Conservation (phyloP, 1,140 invertebrate genomes). For the Orussus abietinus region DNA sequence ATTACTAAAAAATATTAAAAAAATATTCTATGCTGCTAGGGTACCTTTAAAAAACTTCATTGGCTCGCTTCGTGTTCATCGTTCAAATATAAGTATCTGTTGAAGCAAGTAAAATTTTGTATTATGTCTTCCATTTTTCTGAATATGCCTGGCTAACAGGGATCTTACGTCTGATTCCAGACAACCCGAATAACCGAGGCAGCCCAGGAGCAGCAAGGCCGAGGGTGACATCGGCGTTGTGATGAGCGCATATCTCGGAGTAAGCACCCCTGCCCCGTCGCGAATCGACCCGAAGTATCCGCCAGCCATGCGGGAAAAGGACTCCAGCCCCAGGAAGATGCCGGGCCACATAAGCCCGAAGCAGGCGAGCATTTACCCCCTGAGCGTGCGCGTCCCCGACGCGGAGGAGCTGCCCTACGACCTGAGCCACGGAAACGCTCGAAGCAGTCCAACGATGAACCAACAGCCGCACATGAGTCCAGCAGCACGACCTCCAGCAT, state of each 20-base stretch:
- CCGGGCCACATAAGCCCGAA: conserved; percentile 65
- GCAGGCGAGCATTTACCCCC: conserved; percentile 67
- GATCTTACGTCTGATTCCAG: no score
- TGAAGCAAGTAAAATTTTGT: no score
- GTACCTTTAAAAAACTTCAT: no score
- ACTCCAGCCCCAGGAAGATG: conserved; percentile 75
- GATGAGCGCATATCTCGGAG: conserved; percentile 51
- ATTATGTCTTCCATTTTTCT: no score
- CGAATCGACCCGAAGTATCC: conserved; percentile 45
- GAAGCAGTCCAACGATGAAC: conserved; percentile 28
- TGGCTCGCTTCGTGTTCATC: no score
- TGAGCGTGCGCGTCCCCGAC: conserved; percentile 57
- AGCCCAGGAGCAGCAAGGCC: conserved; percentile 13
- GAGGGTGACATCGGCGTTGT: conserved; percentile 43
- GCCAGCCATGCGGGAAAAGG: conserved; percentile 72
- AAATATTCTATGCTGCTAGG: no score
- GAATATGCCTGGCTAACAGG: no score
- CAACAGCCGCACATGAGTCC: conserved; percentile 55
- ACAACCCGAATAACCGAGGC: no score
- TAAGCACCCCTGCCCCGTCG: conserved; percentile 43
- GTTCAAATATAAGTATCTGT: no score
- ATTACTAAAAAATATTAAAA: no score
- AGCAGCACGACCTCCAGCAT: conserved; percentile 45
- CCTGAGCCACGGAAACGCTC: conserved; percentile 47
- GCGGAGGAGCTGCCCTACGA: conserved; percentile 59